phyloP scores from a whole-genome alignment of 2,797 vertebrate genomes.

The Chrosomus eos region DNA sequence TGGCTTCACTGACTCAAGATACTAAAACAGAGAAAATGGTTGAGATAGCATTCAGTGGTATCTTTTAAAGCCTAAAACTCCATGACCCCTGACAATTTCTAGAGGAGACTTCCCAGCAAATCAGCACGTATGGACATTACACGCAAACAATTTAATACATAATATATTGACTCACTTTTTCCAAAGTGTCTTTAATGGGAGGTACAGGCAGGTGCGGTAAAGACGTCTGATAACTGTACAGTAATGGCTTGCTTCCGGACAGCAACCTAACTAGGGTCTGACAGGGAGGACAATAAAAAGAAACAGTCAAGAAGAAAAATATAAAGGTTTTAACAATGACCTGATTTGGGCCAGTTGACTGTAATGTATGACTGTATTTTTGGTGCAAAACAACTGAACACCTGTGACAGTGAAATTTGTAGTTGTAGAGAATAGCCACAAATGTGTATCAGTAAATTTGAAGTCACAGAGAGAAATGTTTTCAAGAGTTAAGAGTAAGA shows the following conservation, averaged over 20 bases:
- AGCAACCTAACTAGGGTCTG: constrained; percentile 83
- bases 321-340: neutral
- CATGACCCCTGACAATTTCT: neutral
- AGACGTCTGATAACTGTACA: constrained; percentile 88
- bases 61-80: neutral
- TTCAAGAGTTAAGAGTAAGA: no score
- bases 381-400: no score
- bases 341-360: neutral
- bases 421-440: no score
- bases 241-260: constrained; percentile 82
- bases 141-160: neutral
- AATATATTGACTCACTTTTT: constrained; percentile 74
- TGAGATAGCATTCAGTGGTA: neutral
- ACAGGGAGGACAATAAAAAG: neutral
- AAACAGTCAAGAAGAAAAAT: neutral
- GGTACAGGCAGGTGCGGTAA: constrained; percentile 87
- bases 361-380: no score
- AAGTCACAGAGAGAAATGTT: no score
- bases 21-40: constrained; percentile 68
- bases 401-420: no score
- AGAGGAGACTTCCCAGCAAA: neutral
- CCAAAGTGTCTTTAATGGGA: constrained; percentile 79
- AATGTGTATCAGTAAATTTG: no score
- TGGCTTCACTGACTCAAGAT: constrained; percentile 82
- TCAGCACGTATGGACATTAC: constrained; percentile 8